Evolutionary conservation across 2,113 vertebrate genomes (phyloP).

Genomic region (Ascaphus truei): DNA sequence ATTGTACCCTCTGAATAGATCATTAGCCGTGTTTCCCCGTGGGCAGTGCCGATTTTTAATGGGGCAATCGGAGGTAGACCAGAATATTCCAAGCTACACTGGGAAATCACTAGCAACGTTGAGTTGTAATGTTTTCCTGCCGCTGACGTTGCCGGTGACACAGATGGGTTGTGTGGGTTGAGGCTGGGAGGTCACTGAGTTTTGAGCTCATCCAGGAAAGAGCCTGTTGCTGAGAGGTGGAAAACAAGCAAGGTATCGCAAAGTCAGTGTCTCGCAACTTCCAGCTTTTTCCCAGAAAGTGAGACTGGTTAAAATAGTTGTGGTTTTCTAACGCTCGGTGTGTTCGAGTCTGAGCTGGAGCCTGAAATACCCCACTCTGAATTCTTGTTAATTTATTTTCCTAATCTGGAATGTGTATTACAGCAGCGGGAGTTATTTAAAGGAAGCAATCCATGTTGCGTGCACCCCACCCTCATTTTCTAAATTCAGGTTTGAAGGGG

Average conservation of each 20-base stretch:
- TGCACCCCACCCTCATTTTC: too few species aligned
- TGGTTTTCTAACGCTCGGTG: too few species aligned
- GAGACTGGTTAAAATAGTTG: conserved; percentile 19
- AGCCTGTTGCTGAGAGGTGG: conserved; percentile 60
- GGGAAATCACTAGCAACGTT: conserved; percentile 69
- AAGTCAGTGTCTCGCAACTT: conserved; percentile 40
- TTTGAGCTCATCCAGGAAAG: conserved; percentile 73
- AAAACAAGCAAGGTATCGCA: conserved; percentile 44
- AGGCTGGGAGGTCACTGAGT: conserved; percentile 65
- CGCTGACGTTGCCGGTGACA: conserved; percentile 74
- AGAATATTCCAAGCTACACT: conserved; percentile 77
- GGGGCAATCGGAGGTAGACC: conserved; percentile 41
- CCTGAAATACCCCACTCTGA: too few species aligned
- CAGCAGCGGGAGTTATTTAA: too few species aligned
- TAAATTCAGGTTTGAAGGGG: too few species aligned
- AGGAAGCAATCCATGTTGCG: too few species aligned
- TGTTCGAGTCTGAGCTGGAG: too few species aligned
- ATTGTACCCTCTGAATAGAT: too few species aligned
- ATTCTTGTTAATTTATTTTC: too few species aligned
- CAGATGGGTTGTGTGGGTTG: conserved; percentile 77
- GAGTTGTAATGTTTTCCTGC: conserved; percentile 71
- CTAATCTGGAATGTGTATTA: too few species aligned
- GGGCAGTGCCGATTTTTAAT: too few species aligned
- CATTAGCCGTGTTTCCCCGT: too few species aligned
- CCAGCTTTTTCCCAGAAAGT: conserved; percentile 28